A percentile compares a stretch with the other conserved stretches of the same genome.
These are phyloP conservation scores for Ficedula albicollis DNA, from an alignment of 2,797 vertebrate genomes.

Conservation along the genomic window DNA sequence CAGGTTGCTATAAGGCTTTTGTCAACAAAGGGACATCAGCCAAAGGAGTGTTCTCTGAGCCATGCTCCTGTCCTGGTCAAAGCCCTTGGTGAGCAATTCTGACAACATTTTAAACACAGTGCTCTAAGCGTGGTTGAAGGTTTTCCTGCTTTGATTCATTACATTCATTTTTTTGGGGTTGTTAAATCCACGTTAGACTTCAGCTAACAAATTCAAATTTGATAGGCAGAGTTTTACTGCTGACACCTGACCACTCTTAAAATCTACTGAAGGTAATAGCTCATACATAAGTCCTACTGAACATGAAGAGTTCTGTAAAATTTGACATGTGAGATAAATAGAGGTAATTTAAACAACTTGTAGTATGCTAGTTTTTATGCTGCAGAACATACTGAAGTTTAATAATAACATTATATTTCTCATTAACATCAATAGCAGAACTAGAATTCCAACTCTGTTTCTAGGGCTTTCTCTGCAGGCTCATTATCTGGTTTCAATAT, in stretches of 20 bases:
- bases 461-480: background rate
- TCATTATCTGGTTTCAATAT: background rate
- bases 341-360: background rate
- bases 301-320: background rate
- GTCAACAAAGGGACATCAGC: background rate
- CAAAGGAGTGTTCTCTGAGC: background rate
- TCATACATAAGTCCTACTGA: background rate
- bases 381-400: conserved; percentile 9
- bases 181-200: background rate
- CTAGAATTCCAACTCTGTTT: background rate
- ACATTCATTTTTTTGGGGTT: background rate
- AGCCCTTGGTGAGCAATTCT: background rate
- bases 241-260: background rate
- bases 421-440: background rate
- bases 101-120: background rate
- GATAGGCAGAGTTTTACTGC: background rate
- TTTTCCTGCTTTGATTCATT: background rate
- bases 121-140: background rate
- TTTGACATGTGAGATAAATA: background rate
- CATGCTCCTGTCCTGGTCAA: background rate
- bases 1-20: background rate
- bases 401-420: conserved; percentile 12
- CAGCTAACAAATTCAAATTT: background rate
- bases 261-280: background rate
- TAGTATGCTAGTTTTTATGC: background rate